Evolutionary conservation across 2,888 invertebrate species (phyloP).

Genomic region (Synanthedon formicaeformis): DNA sequence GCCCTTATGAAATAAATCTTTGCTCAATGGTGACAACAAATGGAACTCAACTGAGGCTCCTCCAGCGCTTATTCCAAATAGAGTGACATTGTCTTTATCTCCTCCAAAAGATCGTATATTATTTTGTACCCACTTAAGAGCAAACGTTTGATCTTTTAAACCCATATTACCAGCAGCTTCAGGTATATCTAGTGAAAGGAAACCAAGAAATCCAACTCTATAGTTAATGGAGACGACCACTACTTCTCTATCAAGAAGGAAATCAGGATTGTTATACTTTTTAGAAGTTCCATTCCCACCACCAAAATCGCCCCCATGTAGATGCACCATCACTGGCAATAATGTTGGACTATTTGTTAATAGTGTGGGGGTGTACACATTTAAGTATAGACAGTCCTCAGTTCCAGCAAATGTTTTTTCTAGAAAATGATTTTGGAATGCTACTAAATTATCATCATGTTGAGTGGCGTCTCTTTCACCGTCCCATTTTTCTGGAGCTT

Average conservation of each 20-base stretch:
- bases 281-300: conserved; percentile 54
- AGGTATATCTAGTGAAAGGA: conserved; percentile 43
- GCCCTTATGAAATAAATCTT: conserved; percentile 65
- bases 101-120: conserved; percentile 63
- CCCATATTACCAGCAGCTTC: conserved; percentile 65
- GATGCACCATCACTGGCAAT: conserved; percentile 56
- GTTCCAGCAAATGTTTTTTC: conserved; percentile 62
- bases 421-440: conserved; percentile 73
- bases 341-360: conserved; percentile 15
- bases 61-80: conserved; percentile 68
- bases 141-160: conserved; percentile 62
- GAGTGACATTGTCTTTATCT: conserved; percentile 56
- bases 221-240: conserved; percentile 56
- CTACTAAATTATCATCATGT: conserved; percentile 69
- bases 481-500: conserved; percentile 60
- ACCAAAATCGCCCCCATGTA: conserved; percentile 61
- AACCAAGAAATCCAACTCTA: conserved; percentile 56
- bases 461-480: conserved; percentile 74
- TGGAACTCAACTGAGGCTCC: conserved; percentile 57
- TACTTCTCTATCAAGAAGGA: conserved; percentile 48
- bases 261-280: conserved; percentile 47
- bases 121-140: conserved; percentile 61
- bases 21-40: conserved; percentile 46
- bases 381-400: conserved; percentile 77
- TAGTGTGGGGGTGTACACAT: conserved; percentile 73